Evolutionary conservation across 2,797 vertebrate species (phyloP).

Genomic region (Clarias laeviceps): DNA sequence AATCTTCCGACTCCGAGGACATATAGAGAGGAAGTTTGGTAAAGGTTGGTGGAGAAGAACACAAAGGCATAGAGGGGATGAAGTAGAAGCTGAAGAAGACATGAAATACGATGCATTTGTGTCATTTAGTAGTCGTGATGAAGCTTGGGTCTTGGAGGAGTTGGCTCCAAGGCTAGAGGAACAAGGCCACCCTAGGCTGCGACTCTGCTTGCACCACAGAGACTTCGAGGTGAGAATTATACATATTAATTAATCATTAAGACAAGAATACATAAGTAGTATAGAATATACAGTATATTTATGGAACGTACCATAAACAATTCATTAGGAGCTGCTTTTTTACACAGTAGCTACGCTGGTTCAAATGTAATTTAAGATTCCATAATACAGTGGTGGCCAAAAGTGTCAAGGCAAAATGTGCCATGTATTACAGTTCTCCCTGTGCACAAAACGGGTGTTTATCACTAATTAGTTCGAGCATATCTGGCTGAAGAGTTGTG

Average conservation of each 20-base stretch:
- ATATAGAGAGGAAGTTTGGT: constrained; percentile 39
- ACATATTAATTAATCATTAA: not conserved
- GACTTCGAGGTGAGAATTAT: constrained; percentile 54
- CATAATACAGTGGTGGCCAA: not conserved
- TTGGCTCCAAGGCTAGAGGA: constrained; percentile 53
- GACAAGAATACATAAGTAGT: not conserved
- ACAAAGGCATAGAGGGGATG: not conserved
- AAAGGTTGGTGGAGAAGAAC: constrained; percentile 36
- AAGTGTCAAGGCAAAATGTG: not conserved
- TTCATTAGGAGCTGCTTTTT: not conserved
- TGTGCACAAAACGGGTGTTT: too few species aligned
- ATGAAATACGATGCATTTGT: constrained; percentile 49
- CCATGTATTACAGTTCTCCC: too few species aligned
- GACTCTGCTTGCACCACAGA: constrained; percentile 56
- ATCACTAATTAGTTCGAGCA: too few species aligned
- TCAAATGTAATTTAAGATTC: not conserved
- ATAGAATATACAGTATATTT: not conserved
- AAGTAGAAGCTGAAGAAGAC: constrained; percentile 30
- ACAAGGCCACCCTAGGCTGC: constrained; percentile 49
- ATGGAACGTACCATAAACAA: not conserved
- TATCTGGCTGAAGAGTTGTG: too few species aligned
- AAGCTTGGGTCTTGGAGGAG: constrained; percentile 56
- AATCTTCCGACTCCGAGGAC: constrained; percentile 46
- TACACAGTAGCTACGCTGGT: not conserved
- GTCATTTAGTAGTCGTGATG: constrained; percentile 55